Evolutionary conservation across 1,140 invertebrate species (phyloP).

Genomic region (Camponotus pennsylvanicus): DNA sequence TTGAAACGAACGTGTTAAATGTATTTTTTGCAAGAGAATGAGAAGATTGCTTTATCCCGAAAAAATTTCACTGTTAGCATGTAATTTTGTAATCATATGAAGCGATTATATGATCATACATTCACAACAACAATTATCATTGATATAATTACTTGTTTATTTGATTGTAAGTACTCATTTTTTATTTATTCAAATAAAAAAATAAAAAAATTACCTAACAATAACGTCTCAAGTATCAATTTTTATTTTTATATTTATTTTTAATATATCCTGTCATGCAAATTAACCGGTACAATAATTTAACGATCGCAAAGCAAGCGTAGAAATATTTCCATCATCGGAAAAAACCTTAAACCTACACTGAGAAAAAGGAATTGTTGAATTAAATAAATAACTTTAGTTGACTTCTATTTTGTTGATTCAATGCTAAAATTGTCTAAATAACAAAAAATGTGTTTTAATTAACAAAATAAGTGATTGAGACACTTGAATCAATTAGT

Average conservation of each 20-base stretch:
- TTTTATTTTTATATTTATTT: background rate
- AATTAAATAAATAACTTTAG: too few species aligned
- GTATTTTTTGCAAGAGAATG: background rate
- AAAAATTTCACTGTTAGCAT: background rate
- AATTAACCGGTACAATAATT: background rate
- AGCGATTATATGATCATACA: background rate
- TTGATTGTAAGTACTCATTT: background rate
- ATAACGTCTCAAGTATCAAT: background rate
- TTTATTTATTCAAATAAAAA: background rate
- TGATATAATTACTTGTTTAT: background rate
- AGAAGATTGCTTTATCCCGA: background rate
- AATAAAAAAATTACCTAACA: background rate
- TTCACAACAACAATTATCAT: background rate
- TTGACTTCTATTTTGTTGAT: too few species aligned
- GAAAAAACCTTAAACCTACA: background rate
- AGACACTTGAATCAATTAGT: too few species aligned
- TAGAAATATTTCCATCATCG: too few species aligned
- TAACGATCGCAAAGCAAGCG: background rate
- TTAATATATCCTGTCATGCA: background rate
- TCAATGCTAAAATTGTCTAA: too few species aligned
- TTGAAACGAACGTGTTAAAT: background rate
- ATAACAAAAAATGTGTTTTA: too few species aligned
- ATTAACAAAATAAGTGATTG: too few species aligned
- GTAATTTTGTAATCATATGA: background rate
- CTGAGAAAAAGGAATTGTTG: too few species aligned